Conservation (phyloP, 2,113 vertebrate species). For the Tetrax tetrax region DNA sequence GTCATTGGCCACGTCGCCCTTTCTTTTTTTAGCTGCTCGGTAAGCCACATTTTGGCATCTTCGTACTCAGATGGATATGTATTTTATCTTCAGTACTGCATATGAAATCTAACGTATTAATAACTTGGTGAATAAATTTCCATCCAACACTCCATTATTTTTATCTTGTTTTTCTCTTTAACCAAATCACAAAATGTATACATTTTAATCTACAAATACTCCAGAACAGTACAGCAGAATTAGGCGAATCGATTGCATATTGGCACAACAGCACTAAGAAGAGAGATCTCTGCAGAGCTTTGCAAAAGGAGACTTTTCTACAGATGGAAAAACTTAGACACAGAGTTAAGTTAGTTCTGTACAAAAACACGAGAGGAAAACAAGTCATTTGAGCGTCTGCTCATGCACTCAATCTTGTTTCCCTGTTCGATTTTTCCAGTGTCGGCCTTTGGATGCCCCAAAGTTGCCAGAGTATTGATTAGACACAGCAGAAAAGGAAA, state of each 20-base stretch:
- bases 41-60: slow-evolving; percentile 3
- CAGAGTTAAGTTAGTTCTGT: slow-evolving; percentile 25
- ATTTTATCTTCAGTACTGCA: slow-evolving; percentile 9
- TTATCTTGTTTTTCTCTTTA: slow-evolving; percentile 59
- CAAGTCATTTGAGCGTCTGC: slow-evolving; percentile 16
- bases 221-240: neutral
- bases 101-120: slow-evolving; percentile 22
- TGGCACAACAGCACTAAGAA: slow-evolving; percentile 39
- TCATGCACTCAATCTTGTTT: neutral
- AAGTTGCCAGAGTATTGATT: neutral
- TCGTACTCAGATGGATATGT: neutral
- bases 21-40: slow-evolving; percentile 6
- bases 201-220: slow-evolving; percentile 22
- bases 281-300: neutral
- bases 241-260: slow-evolving; percentile 33
- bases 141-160: slow-evolving; percentile 40
- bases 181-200: slow-evolving; percentile 28
- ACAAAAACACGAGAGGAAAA: neutral
- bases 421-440: neutral
- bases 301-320: slow-evolving; percentile 27
- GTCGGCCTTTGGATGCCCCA: slow-evolving; percentile 4
- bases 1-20: neutral
- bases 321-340: slow-evolving; percentile 53
- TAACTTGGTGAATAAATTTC: slow-evolving; percentile 43
- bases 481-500: neutral